Evolutionary conservation across 2,797 vertebrate genomes (phyloP), one percentile per base, ranked within the genome.

Genomic region (Erpetoichthys calabaricus): DNA sequence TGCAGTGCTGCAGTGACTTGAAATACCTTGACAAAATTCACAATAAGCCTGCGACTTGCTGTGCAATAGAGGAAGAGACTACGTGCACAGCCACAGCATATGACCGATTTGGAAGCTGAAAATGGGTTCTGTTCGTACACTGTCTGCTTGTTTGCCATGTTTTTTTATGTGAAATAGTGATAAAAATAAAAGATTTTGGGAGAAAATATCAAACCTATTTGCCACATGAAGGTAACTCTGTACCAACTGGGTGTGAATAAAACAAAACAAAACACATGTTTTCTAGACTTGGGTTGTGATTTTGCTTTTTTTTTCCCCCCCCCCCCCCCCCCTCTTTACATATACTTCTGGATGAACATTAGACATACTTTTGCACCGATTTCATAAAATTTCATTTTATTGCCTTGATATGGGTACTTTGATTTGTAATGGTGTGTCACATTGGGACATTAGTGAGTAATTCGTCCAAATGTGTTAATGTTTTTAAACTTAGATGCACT

Each of bases 211-310:
- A 71, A 77, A 70, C 63, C 63, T 71, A 75, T 64, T 72, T 70
- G 71, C 71, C 70, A 73, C 76, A 71, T 69, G 76, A 70, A 73
- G 65, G 60, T 73, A 75, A 75, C 75, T 80, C 72, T 70, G 80
- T 83, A 80, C 67, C 71, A 73, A 68, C 75, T 72, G 73, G 73
- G 75, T 70, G 70, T 81, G 75, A 84, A 82, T 83, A 83, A 86
- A 81, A 75, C 45, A 45, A 9, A 42, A 8, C 45, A 45, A 42
- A 47, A 3, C 25, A 47, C 9, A 7, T 6, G 9, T 3, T n/a
- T 10, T 53, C n/a, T 50, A n/a, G n/a, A 7, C 47, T n/a, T 50
- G 47, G 47, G 47, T 50, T 50, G 47, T 7, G 7, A 7, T 50
- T 49, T n/a, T 7, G 7, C n/a, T n/a, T 50, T n/a, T 50, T n/a